A percentile compares a stretch with the other conserved stretches of the same genome.
Conservation (phyloP, 2,113 vertebrate species). For the Petaurus breviceps region DNA sequence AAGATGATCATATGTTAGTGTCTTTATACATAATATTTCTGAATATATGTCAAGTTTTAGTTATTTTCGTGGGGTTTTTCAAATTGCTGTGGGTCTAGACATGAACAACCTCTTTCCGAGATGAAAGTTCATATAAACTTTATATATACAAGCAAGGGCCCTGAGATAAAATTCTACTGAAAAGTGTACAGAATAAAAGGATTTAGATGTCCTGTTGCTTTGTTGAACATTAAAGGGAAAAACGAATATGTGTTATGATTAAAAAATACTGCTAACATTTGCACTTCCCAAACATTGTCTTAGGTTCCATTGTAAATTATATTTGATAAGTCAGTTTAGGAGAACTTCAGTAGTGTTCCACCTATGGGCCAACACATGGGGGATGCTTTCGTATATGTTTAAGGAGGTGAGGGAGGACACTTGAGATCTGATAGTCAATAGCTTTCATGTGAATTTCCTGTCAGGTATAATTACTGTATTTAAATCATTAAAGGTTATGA, state of each 20-base stretch:
- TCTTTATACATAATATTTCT: constrained; percentile 68
- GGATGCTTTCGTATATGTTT: not conserved
- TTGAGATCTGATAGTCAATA: constrained; percentile 37
- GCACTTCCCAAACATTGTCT: constrained; percentile 48
- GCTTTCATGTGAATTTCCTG: constrained; percentile 44
- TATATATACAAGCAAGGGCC: not conserved
- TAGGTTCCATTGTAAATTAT: constrained; percentile 20
- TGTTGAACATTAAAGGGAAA: constrained; percentile 57
- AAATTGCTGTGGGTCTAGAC: not conserved
- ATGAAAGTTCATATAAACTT: constrained; percentile 36
- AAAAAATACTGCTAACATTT: constrained; percentile 6
- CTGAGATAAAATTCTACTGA: constrained; percentile 34
- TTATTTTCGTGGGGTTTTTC: constrained; percentile 53
- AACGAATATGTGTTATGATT: not conserved
- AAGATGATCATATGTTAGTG: constrained; percentile 33
- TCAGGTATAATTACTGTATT: constrained; percentile 33
- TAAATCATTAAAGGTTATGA: constrained; percentile 31
- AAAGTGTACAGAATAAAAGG: not conserved
- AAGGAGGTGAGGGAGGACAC: not conserved
- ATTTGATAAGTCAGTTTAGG: not conserved
- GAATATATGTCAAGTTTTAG: constrained; percentile 45
- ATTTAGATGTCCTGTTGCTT: not conserved
- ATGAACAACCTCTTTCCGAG: constrained; percentile 43
- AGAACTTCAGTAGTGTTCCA: constrained; percentile 1
- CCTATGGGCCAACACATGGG: constrained; percentile 6